Conservation (phyloP, 2,888 invertebrate species). For the Apodemia hepburni region DNA sequence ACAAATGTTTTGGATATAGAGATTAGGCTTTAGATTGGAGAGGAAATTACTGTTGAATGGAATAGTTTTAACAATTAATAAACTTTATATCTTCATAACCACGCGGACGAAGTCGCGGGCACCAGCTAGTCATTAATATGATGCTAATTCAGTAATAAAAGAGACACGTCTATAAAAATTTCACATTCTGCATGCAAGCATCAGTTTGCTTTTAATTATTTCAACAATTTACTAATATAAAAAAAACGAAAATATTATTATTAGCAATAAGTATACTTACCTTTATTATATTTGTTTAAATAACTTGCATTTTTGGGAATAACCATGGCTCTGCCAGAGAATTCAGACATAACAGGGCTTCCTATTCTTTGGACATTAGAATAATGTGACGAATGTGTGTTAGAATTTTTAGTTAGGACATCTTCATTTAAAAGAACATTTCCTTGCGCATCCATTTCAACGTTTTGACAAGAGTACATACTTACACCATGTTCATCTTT, state of each 20-base stretch:
- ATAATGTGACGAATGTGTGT: conserved; percentile 32
- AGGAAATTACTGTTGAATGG: too few species aligned
- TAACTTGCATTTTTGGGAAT: conserved; percentile 8
- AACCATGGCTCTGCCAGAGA: conserved; percentile 2
- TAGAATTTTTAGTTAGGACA: conserved; percentile 43
- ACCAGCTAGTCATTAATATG: too few species aligned
- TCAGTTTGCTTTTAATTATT: too few species aligned
- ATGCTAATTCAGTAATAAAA: too few species aligned
- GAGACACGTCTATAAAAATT: too few species aligned
- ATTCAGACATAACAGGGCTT: conserved; percentile 44
- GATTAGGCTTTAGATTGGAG: too few species aligned
- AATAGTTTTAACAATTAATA: too few species aligned
- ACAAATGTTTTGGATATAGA: too few species aligned
- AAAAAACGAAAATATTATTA: not conserved
- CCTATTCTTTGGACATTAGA: conserved; percentile 33
- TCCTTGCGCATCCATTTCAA: conserved; percentile 70
- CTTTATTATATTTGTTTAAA: not conserved
- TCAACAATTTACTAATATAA: too few species aligned
- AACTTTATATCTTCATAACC: too few species aligned
- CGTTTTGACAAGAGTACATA: conserved; percentile 69
- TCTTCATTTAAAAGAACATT: conserved; percentile 67
- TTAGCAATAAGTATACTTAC: not conserved
- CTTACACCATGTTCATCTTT: conserved; percentile 68
- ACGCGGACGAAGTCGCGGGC: too few species aligned
- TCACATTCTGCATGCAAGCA: too few species aligned